Evolutionary conservation across 2,888 invertebrate species (phyloP).

Genomic region (Hydroisotoma schaefferi): DNA sequence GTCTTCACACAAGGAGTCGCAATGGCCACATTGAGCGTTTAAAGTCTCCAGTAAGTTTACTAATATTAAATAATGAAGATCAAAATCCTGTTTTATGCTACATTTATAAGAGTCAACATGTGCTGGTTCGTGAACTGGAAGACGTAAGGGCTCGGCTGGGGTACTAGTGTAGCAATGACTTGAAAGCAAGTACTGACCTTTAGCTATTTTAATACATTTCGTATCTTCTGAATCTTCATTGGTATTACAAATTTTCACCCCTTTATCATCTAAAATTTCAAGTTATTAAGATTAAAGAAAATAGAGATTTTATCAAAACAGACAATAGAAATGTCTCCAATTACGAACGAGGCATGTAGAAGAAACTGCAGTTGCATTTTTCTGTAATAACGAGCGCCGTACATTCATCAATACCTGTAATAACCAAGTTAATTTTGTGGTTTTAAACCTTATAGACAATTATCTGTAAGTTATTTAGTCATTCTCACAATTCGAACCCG

Average conservation of each 20-base stretch:
- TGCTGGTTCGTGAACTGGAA: neutral
- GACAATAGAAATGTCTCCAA: neutral
- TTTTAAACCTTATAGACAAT: neutral
- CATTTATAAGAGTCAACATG: neutral
- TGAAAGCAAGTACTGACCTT: slow-evolving; percentile 17
- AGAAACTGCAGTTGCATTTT: slow-evolving; percentile 35
- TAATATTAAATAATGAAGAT: slow-evolving; percentile 3
- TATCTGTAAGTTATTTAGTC: slow-evolving; percentile 13
- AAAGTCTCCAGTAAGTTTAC: slow-evolving; percentile 11
- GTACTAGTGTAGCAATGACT: no score
- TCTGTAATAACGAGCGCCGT: slow-evolving; percentile 5
- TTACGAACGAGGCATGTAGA: slow-evolving; percentile 37
- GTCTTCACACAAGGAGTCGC: slow-evolving; percentile 23
- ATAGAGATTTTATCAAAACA: neutral
- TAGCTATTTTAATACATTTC: slow-evolving; percentile 6
- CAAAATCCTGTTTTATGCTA: no score
- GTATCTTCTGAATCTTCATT: slow-evolving; percentile 7
- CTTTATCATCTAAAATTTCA: slow-evolving; percentile 10
- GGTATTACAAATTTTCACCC: slow-evolving; percentile 17
- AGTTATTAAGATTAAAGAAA: neutral
- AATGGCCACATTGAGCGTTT: slow-evolving; percentile 23
- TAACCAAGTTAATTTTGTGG: slow-evolving; percentile 8
- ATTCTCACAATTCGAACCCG: slow-evolving; percentile 25
- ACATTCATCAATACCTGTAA: slow-evolving; percentile 20
- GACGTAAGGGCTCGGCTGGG: slow-evolving; percentile 8